phyloP scores from a whole-genome alignment of 2,888 invertebrate genomes.

The Prenolepis imparis region DNA sequence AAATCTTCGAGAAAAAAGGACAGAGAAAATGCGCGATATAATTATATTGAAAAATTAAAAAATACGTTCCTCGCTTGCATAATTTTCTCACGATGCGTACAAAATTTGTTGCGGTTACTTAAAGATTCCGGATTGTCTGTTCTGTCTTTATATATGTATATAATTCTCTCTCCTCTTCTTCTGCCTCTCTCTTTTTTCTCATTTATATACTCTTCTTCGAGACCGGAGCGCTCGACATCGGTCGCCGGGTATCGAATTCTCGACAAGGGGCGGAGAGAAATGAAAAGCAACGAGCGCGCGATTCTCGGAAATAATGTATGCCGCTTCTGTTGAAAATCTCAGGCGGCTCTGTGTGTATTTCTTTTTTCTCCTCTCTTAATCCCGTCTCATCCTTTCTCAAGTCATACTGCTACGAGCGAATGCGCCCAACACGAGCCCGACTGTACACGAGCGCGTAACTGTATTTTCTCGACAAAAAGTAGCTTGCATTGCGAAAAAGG shows the following conservation, averaged over 20 bases:
- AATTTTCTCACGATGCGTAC: slow-evolving; percentile 63
- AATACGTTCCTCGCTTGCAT: neutral
- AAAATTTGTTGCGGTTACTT: slow-evolving; percentile 77
- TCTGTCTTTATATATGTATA: slow-evolving; percentile 42
- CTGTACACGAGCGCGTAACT: slow-evolving; percentile 14
- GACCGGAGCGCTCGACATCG: slow-evolving; percentile 56
- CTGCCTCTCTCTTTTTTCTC: slow-evolving; percentile 51
- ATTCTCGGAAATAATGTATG: slow-evolving; percentile 83
- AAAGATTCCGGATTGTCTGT: slow-evolving; percentile 75
- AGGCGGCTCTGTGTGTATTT: slow-evolving; percentile 48
- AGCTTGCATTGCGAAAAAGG: slow-evolving; percentile 23
- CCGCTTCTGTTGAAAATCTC: slow-evolving; percentile 81
- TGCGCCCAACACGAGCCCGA: neutral
- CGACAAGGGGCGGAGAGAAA: slow-evolving; percentile 60
- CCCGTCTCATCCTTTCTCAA: slow-evolving; percentile 48
- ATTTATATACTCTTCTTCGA: slow-evolving; percentile 54
- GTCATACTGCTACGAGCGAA: neutral
- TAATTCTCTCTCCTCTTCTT: slow-evolving; percentile 13
- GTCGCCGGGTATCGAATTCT: slow-evolving; percentile 76
- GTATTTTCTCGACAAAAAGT: slow-evolving; percentile 38
- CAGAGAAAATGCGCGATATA: neutral
- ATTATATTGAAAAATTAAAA: slow-evolving; percentile 21
- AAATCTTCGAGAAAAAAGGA: neutral
- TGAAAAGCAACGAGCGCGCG: slow-evolving; percentile 68
- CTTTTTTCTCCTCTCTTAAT: slow-evolving; percentile 63